Evolutionary conservation across 2,113 vertebrate species (phyloP), one percentile per base, ranked within the genome.

Genomic region (Ochotona princeps): DNA sequence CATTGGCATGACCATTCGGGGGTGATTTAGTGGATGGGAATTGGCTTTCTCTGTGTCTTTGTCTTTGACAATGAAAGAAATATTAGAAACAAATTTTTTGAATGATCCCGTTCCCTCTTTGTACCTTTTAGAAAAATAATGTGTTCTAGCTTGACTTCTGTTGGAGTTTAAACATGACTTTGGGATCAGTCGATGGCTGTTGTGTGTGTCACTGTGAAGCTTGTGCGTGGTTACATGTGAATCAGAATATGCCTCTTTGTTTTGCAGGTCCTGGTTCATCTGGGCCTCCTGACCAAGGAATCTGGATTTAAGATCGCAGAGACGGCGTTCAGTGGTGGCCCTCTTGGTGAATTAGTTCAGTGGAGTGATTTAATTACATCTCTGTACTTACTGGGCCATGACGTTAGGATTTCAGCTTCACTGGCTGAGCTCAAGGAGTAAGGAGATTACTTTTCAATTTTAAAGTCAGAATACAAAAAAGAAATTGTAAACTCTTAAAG

Each of bases 231-330:
- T 65, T 82, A 18, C 32, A 2, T 65, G n/a, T 57, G 57, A 86
- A 65, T 96, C 73, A 92, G 15, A 49, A 7, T 81, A 20, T 74
- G 65, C 79, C 70, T 93, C 51, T 91, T 65, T 94, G n/a, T 95
- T 38, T 87, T 96, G 44, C 96, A 99, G 99, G 97, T 99, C 95
- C 99, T 99, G 83, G 99, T 99, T 90, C 99, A 99, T 97, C 94
- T 99, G 97, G 99, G 99, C 67, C 98, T 99, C 91, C 98, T 99
- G 97, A 99, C 99, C 89, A 99, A 99, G 97, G 99, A 99, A 98
- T 99, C 99, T 0, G 99, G 99, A 96, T 99, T 99, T 98, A 99
- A 99, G 98, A 99, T 99, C n/a, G 99, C 99, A 69, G 99, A 99
- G 97, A 99, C 99, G 78, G 99, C 99, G 0, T 99, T 99, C 98